These are phyloP conservation scores for Spodoptera littoralis DNA, from an alignment of 2,888 invertebrate species.

Conservation along the genomic window DNA sequence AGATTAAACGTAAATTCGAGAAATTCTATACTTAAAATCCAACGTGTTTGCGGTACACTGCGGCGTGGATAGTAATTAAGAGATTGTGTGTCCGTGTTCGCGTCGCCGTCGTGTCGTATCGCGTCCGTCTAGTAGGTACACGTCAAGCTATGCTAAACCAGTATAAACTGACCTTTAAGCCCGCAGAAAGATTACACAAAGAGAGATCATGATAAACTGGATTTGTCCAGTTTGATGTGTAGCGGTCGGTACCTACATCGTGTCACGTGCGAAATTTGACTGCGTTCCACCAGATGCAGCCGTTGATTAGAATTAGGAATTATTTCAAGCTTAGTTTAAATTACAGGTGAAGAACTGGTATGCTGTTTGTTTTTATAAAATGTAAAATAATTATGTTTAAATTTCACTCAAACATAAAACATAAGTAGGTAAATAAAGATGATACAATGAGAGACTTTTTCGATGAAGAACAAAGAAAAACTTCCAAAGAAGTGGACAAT, in stretches of 20 bases:
- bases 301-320: slow-evolving; percentile 35
- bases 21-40: slow-evolving; percentile 34
- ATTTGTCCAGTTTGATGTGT: too few relatives aligned
- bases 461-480: too few relatives aligned
- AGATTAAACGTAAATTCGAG: slow-evolving; percentile 11
- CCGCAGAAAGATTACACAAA: too few relatives aligned
- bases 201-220: too few relatives aligned
- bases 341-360: slow-evolving; percentile 1
- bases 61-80: slow-evolving; percentile 45
- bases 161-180: too few relatives aligned
- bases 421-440: too few relatives aligned
- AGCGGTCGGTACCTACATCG: not conserved
- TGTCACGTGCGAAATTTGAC: slow-evolving; percentile 47
- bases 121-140: slow-evolving; percentile 18
- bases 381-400: too few relatives aligned
- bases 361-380: too few relatives aligned
- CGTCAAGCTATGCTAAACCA: too few relatives aligned
- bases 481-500: too few relatives aligned
- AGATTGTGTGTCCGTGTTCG: slow-evolving; percentile 38
- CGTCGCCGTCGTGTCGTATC: slow-evolving; percentile 32
- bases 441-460: too few relatives aligned
- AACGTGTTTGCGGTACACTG: slow-evolving; percentile 30
- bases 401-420: too few relatives aligned
- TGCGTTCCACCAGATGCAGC: slow-evolving; percentile 39
- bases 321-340: slow-evolving; percentile 18